Evolutionary conservation across 2,113 vertebrate species (phyloP).

Genomic region (Sturnus vulgaris): DNA sequence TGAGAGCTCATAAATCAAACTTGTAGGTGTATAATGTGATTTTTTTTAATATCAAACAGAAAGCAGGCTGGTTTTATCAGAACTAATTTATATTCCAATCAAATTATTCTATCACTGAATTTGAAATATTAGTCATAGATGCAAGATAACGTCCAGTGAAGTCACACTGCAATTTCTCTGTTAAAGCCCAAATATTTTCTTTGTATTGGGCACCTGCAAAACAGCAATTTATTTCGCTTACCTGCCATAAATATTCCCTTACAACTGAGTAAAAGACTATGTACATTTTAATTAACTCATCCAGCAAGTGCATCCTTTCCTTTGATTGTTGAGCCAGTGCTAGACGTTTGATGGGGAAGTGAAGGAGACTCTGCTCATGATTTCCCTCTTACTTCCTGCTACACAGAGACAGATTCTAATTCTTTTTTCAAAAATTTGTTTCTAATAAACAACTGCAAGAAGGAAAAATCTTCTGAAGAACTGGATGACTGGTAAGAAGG

Average conservation of each 20-base stretch:
- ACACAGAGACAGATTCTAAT: background rate
- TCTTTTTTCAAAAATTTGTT: background rate
- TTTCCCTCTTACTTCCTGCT: background rate
- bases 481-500: background rate
- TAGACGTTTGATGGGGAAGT: background rate
- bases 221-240: slow-evolving; percentile 23
- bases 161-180: background rate
- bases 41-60: slow-evolving; percentile 36
- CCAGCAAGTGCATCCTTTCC: background rate
- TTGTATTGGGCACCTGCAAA: slow-evolving; percentile 16
- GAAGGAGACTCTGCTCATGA: background rate
- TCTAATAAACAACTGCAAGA: background rate
- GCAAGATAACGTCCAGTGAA: background rate
- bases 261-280: background rate
- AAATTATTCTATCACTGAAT: slow-evolving; percentile 46
- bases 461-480: background rate
- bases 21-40: background rate
- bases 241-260: slow-evolving; percentile 37
- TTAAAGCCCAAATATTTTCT: slow-evolving; percentile 5
- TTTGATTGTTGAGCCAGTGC: background rate
- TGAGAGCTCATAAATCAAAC: background rate
- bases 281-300: slow-evolving; percentile 12
- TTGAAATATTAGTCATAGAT: slow-evolving; percentile 26
- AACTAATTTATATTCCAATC: slow-evolving; percentile 35
- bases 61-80: slow-evolving; percentile 25